Conservation (phyloP, 2,888 invertebrate species). For the Pollenia amentaria region DNA sequence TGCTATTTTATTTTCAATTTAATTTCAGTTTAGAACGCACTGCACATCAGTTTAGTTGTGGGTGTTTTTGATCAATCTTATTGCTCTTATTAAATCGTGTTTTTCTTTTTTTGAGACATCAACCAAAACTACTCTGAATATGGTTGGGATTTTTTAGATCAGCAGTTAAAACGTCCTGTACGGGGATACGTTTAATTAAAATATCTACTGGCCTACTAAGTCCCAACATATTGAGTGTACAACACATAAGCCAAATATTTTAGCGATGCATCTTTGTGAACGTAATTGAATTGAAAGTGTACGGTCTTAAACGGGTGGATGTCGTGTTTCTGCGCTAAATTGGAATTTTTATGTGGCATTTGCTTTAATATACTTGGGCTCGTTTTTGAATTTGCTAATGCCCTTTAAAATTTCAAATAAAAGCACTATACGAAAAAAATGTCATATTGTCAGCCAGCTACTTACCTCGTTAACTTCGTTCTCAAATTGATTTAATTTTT, state of each 20-base stretch:
- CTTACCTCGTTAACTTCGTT: conserved; percentile 76
- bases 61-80: conserved; percentile 15
- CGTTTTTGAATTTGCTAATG: conserved; percentile 77
- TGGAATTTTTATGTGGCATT: conserved; percentile 81
- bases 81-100: neutral
- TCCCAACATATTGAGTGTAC: conserved; percentile 84
- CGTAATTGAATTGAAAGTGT: neutral
- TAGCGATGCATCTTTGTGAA: neutral
- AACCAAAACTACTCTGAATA: conserved; percentile 78
- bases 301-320: neutral
- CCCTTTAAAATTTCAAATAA: conserved; percentile 82
- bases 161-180: conserved; percentile 81
- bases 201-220: conserved; percentile 85
- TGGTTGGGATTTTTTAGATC: conserved; percentile 85
- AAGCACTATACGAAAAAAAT: conserved; percentile 78
- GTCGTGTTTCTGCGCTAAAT: conserved; percentile 78
- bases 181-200: neutral
- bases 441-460: neutral
- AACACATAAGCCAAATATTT: conserved; percentile 23
- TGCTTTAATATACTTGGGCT: conserved; percentile 68
- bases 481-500: conserved; percentile 75
- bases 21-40: conserved; percentile 66
- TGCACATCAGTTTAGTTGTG: conserved; percentile 56
- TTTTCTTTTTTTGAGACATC: neutral
- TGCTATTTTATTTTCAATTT: conserved; percentile 47